Base-by-base conservation (phyloP, 2,888 invertebrate genomes). In the Acanthosepion pharaonis region DNA sequence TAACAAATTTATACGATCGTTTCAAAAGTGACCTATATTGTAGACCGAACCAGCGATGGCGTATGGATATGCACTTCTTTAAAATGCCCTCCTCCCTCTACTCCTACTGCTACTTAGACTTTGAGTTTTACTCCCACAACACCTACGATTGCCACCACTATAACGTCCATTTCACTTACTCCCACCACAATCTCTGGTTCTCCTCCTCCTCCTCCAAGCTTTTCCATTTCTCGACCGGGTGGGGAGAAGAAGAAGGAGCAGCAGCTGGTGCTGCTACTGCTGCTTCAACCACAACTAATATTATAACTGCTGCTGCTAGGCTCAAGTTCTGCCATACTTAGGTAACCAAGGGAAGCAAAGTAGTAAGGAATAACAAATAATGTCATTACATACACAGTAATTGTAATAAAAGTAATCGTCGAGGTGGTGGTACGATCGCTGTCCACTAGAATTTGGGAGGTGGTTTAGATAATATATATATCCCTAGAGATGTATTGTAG, bases 311-410 rank as follows among this genome's bases (percentile, higher is more conserved):
- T 51, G 33, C 92, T n/a, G n/a, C 78, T n/a, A n/a, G n/a, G 2
- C 78, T n/a, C 8, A 59, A 59, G 23, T 91, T 49, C 92, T 92
- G 20, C 51, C 92, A 92, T 92, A 42, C 92, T 92, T 92, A 92
- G 92, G 92, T 92, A 92, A 92, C 92, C 92, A 92, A 92, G 92
- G 92, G 51, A 92, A 49, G 92, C 49, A 92, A 92, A 78, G n/a
- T 78, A n/a, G n/a, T 33, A n/a, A 78, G 78, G 78, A 78, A 64
- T 15, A 78, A 78, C 28, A 20, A 78, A 78, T 78, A 78, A 78
- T 78, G 15, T n/a, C 15, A 78, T n/a, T n/a, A 59, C 8, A 5
- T 23, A 64, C 25, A 64, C 8, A 8, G 6, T 64, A 23, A 78
- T 18, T 33, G n/a, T 33, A n/a, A 33, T 78, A 78, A 78, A 78